Evolutionary conservation across 2,888 invertebrate genomes (phyloP), one percentile per base, ranked within the genome.

Genomic region (Cryptus armator): DNA sequence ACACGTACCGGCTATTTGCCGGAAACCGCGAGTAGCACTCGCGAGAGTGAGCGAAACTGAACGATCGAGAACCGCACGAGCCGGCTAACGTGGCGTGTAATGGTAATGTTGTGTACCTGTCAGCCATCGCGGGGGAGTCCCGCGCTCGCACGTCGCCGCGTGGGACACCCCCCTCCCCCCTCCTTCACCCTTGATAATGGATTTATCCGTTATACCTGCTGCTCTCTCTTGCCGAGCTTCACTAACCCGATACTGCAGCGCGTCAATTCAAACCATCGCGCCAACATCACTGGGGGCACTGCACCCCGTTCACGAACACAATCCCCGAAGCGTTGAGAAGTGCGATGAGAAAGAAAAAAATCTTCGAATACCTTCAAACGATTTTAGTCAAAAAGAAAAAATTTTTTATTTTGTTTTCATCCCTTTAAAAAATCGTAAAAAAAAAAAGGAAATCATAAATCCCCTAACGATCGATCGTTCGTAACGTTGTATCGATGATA

Each of bases 61-160:
- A 37, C 81, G 51, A 75, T 81, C 70, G 75, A 59, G 75, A 59
- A 43, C 48, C 19, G 72, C 81, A 84, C 72, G 68, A 75, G 59
- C 82, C 66, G 53, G 68, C 56, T 51, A 83, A 81, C 74, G 71
- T 62, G 66, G 78, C 59, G 80, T 86, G 84, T 87, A 86, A 88
- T 88, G 87, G 87, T 83, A 84, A 86, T 87, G 80, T 77, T 85
- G 81, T 87, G 87, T 88, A 81, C 74, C 86, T 87, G 87, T 86
- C 87, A 82, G 70, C 70, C 71, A 59, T 79, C 62, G 53, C 84
- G 70, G 74, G 62, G 19, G 72, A 83, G 66, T 78, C 72, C 77
- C 59, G 81, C 53, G 59, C 79, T 70, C 46, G 78, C 66, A 53
- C 59, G 66, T 48, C 68, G 48, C 43, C 81, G 68, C 70, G 37